Evolutionary conservation across 2,113 vertebrate genomes (phyloP).

Genomic region (Hemicordylus capensis): DNA sequence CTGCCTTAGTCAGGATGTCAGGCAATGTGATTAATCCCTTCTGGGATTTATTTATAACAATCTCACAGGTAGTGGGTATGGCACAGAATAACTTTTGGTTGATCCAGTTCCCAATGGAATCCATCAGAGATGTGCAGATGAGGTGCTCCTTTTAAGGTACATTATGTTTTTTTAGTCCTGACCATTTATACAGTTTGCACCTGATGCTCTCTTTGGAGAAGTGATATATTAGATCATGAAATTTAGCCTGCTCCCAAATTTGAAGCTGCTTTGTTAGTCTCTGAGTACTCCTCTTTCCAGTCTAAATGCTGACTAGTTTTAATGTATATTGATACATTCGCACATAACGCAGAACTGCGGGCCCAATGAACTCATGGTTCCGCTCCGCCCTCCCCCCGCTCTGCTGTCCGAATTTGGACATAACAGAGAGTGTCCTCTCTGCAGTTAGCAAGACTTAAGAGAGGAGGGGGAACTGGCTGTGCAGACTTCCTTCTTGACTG

Average conservation of each 20-base stretch:
- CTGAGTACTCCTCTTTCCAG: neutral
- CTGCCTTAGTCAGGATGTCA: too few species aligned
- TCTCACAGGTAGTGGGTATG: conserved; percentile 1
- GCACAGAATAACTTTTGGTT: conserved; percentile 26
- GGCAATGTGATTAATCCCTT: rapidly evolving
- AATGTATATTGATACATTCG: neutral
- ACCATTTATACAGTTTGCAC: neutral
- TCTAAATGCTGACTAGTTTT: conserved; percentile 16
- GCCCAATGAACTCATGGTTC: too few species aligned
- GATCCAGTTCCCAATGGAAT: neutral
- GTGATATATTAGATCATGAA: neutral
- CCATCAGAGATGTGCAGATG: neutral
- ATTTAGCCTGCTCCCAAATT: neutral
- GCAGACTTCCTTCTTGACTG: too few species aligned
- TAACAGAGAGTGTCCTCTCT: too few species aligned
- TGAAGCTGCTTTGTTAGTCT: neutral
- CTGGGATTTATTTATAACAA: neutral
- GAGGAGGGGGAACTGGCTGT: too few species aligned
- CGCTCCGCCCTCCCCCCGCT: too few species aligned
- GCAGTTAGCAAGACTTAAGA: too few species aligned
- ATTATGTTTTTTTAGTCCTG: conserved; percentile 21
- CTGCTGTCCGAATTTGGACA: too few species aligned
- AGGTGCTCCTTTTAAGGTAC: neutral
- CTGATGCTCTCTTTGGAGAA: neutral
- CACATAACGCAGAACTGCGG: too few species aligned